A percentile compares a stretch with the other conserved stretches of the same genome.
These are phyloP conservation scores for Chaenogobius annularis DNA, from an alignment of 2,113 vertebrate genomes.

Conservation along the genomic window DNA sequence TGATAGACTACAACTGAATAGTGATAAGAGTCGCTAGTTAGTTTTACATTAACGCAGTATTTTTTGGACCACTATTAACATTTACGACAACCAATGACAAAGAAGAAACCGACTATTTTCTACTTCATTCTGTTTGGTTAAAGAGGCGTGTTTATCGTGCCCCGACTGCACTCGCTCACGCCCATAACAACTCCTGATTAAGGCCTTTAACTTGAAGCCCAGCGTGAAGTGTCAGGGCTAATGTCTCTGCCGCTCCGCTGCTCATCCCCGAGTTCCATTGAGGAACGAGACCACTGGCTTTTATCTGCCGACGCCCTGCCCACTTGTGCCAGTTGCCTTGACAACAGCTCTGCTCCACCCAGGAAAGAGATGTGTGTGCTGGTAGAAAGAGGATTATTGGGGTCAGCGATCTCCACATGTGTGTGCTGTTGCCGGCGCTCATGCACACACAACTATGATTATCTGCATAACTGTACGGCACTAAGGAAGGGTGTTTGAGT, in stretches of 20 bases:
- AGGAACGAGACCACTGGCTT: constrained; percentile 60
- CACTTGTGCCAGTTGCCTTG: constrained; percentile 41
- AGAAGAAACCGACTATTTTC: no score
- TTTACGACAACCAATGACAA: no score
- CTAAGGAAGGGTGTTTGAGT: not conserved
- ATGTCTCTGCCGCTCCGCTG: constrained; percentile 62
- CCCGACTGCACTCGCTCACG: not conserved
- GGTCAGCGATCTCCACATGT: constrained; percentile 61
- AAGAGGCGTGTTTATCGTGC: no score
- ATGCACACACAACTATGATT: constrained; percentile 23
- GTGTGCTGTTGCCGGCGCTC: constrained; percentile 15
- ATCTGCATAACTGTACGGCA: constrained; percentile 20
- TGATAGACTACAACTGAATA: no score
- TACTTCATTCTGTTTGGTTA: no score
- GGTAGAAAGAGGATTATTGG: constrained; percentile 71
- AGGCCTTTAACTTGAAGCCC: not conserved
- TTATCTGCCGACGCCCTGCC: constrained; percentile 32
- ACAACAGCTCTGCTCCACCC: constrained; percentile 69
- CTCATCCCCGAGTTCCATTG: constrained; percentile 56
- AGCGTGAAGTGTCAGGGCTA: constrained; percentile 56
- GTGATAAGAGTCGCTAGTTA: no score
- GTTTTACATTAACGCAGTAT: not conserved
- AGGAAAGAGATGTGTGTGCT: constrained; percentile 55
- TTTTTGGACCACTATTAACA: no score
- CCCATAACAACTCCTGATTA: not conserved